Conservation (phyloP, 2,797 vertebrate genomes). For the Oryzias sinensis region DNA sequence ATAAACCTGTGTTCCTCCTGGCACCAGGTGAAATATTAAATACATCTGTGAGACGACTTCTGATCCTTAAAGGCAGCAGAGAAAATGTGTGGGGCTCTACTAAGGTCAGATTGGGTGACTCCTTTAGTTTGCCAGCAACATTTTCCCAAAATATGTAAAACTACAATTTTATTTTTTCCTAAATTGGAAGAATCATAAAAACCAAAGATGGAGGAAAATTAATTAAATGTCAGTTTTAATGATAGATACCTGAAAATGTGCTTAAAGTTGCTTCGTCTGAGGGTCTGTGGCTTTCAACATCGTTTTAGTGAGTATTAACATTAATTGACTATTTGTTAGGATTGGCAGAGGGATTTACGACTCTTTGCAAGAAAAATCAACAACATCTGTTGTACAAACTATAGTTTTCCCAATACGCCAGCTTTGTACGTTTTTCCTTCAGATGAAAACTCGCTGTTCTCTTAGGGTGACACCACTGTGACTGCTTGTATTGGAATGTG, state of each 20-base stretch:
- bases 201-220: not conserved
- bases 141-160: not conserved
- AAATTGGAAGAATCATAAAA: not conserved
- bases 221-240: not conserved
- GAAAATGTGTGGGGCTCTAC: not conserved
- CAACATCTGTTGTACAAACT: not conserved
- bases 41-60: not conserved
- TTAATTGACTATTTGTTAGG: not conserved
- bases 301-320: no score
- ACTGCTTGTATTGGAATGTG: slow-evolving; percentile 31
- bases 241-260: slow-evolving; percentile 1
- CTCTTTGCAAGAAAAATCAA: not conserved
- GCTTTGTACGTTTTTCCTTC: slow-evolving; percentile 12
- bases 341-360: slow-evolving; percentile 7
- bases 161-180: not conserved
- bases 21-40: slow-evolving; percentile 20
- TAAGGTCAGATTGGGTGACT: no score
- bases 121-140: not conserved
- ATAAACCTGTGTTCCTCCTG: not conserved
- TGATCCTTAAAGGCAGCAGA: not conserved
- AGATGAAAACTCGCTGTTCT: slow-evolving; percentile 13
- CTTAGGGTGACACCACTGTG: slow-evolving; percentile 14
- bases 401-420: not conserved
- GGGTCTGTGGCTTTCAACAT: not conserved
- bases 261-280: not conserved